These are phyloP conservation scores for Morone chrysops DNA, from an alignment of 2,113 vertebrate genomes.

Conservation along the genomic window DNA sequence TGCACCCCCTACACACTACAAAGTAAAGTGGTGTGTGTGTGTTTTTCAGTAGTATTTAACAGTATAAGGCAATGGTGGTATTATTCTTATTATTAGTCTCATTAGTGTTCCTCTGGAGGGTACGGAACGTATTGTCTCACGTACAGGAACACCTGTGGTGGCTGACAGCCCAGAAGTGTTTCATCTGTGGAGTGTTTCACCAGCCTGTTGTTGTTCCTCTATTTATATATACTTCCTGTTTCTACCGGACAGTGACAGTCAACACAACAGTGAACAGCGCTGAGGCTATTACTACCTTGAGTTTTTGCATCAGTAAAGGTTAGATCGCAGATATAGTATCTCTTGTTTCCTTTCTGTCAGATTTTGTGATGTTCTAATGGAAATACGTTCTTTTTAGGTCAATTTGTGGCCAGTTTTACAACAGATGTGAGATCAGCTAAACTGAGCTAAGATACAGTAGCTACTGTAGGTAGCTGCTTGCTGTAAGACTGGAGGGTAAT, in stretches of 20 bases:
- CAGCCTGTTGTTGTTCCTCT: constrained; percentile 72
- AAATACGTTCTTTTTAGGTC: not conserved
- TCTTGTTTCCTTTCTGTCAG: not conserved
- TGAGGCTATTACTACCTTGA: not conserved
- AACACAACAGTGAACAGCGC: not conserved
- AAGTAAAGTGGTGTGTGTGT: not conserved
- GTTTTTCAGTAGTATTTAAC: not conserved
- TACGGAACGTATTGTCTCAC: not conserved
- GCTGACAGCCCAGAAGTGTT: constrained; percentile 10
- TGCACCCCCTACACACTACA: not conserved
- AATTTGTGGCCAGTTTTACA: not conserved
- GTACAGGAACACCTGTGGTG: constrained; percentile 13
- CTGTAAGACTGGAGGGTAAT: constrained; percentile 6
- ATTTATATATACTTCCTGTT: constrained; percentile 78
- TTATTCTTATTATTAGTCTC: not conserved
- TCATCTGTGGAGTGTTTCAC: constrained; percentile 55
- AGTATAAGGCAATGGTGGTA: not conserved
- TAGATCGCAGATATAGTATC: not conserved
- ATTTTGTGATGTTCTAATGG: not conserved
- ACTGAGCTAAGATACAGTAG: constrained; percentile 9
- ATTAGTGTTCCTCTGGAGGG: not conserved
- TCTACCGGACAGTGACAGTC: constrained; percentile 22
- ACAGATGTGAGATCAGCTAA: not conserved
- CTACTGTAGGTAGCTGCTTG: not conserved
- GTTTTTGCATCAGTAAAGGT: not conserved